A percentile compares a stretch with the other conserved stretches of the same genome.
Evolutionary conservation across 2,888 invertebrate genomes (phyloP).

Genomic region (Melanostoma scalare): DNA sequence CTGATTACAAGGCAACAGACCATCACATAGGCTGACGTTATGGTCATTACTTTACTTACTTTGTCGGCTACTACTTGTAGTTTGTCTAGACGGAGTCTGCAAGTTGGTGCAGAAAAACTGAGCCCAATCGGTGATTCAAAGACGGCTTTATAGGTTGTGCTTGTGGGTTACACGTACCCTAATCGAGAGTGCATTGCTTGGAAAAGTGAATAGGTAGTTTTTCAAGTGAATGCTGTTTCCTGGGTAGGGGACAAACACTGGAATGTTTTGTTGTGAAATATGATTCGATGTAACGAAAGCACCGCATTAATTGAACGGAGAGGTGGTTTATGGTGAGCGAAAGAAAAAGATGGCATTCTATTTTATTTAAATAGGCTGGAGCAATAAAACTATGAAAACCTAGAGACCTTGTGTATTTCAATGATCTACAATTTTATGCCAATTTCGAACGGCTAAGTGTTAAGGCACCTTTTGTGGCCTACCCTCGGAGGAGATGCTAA

Average conservation of each 20-base stretch:
- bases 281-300: conserved; percentile 12
- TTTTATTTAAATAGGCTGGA: too few species aligned
- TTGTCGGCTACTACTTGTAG: not conserved
- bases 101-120: conserved; percentile 56
- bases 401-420: too few species aligned
- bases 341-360: too few species aligned
- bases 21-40: conserved; percentile 59
- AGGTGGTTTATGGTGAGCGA: not conserved
- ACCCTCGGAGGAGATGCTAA: too few species aligned
- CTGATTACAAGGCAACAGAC: conserved; percentile 61
- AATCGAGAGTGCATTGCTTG: conserved; percentile 32
- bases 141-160: conserved; percentile 61
- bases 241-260: conserved; percentile 18
- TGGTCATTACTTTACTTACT: conserved; percentile 38
- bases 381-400: too few species aligned
- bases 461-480: too few species aligned
- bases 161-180: conserved; percentile 39
- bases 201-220: conserved; percentile 53
- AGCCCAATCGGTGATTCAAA: conserved; percentile 46
- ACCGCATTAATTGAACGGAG: conserved; percentile 14
- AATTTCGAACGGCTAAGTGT: too few species aligned
- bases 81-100: conserved; percentile 34
- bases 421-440: too few species aligned
- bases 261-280: conserved; percentile 59
- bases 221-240: conserved; percentile 35